phyloP scores from a whole-genome alignment of 2,113 vertebrate species.

The Oriolus oriolus region DNA sequence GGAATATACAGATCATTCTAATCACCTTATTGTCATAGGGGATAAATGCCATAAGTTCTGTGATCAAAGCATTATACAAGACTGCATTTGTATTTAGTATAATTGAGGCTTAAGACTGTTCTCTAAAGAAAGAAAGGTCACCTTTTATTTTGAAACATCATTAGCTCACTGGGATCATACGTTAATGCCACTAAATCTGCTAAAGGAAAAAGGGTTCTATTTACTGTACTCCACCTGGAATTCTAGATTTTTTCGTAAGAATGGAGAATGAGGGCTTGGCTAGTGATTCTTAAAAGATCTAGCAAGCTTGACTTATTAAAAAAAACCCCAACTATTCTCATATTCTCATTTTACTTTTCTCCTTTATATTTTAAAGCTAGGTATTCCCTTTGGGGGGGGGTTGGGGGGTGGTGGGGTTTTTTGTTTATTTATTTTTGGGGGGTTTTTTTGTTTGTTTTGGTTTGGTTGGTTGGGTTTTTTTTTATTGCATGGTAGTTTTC shows the following conservation, averaged over 20 bases:
- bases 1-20: background rate
- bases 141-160: background rate
- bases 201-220: background rate
- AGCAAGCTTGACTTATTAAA: background rate
- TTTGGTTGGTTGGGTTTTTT: background rate
- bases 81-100: background rate
- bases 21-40: slow-evolving; percentile 44
- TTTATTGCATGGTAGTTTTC: background rate
- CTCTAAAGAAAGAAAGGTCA: slow-evolving; percentile 13
- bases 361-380: background rate
- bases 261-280: background rate
- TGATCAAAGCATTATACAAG: slow-evolving; percentile 43
- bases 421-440: background rate
- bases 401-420: accelerated
- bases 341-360: background rate
- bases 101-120: background rate
- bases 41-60: background rate
- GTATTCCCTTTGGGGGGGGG: background rate
- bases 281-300: background rate
- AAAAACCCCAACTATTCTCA: background rate
- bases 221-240: background rate
- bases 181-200: background rate
- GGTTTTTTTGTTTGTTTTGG: accelerated
- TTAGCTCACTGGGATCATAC: background rate
- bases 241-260: background rate